Evolutionary conservation across 2,113 vertebrate genomes (phyloP), one percentile per base, ranked within the genome.

Genomic region (Macaca nemestrina): DNA sequence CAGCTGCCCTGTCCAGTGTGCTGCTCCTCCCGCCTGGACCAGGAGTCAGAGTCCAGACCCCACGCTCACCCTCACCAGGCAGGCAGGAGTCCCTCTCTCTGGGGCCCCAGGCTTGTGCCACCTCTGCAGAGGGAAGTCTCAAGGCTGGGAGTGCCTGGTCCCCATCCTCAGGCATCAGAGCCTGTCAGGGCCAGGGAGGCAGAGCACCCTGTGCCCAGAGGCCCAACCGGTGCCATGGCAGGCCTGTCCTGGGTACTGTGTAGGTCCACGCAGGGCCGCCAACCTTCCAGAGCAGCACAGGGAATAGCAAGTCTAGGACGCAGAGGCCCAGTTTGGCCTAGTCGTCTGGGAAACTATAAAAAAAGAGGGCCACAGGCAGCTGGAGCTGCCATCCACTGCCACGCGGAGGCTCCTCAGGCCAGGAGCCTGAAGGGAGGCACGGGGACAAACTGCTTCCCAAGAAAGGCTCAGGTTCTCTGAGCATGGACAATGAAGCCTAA

Each of bases 401-500:
- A 17, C 1, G 22, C 16, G 5, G 70, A 59, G 20, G 1, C 4
- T 6, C n/a, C 70, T 14, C 32, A 12, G 35, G 6, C 35, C 18
- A 14, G 22, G 14, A 20, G 9, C 11, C 25, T 5, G 13, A 8
- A 43, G 18, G 27, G 55, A 86, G 23, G 22, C 45, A 52, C 61
- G 8, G 3, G 27, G 16, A 38, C 85, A 73, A 57, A 4, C 35
- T 40, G 45, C 20, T 48, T 6, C 35, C 38, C 3, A 11, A 78
- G 48, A 30, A 50, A 45, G 22, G 3, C 7, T 6, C 52, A 9
- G 7, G 22, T 10, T 7, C 12, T 5, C 13, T 20, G 32, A 6
- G 7, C 3, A 3, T 2, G 18, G 5, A 11, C 30, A 14, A 2
- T 1, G 1, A 40, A 1, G n/a, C 75, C 5, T 48, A 6, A 64